Evolutionary conservation across 1,140 invertebrate genomes (phyloP).

Genomic region (Matsumurasca onukii): DNA sequence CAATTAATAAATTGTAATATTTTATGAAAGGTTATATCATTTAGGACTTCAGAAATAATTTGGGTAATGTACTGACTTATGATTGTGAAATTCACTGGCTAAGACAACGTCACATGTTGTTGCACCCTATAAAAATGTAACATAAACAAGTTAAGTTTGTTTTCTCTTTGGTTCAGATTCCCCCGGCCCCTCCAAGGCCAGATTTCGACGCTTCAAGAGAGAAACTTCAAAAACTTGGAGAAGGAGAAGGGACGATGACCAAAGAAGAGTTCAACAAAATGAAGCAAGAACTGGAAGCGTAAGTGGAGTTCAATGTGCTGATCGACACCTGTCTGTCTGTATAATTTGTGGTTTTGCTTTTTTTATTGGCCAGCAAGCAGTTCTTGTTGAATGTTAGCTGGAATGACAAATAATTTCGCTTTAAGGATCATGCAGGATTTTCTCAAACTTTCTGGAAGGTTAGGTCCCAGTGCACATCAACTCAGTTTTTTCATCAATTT

Average conservation of each 20-base stretch:
- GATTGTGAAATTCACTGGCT: background rate
- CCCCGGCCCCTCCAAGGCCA: conserved; percentile 94
- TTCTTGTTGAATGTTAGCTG: conserved; percentile 1
- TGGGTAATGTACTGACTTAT: too few relatives aligned
- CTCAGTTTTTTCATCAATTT: too few relatives aligned
- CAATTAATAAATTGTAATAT: too few relatives aligned
- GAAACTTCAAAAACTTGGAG: conserved; percentile 95
- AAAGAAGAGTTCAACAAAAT: conserved; percentile 99
- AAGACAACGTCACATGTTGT: background rate
- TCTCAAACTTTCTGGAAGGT: too few relatives aligned
- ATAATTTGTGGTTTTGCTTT: background rate
- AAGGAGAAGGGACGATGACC: conserved; percentile 98
- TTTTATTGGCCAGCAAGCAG: background rate
- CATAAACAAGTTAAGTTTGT: conserved; percentile 17
- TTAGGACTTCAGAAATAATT: too few relatives aligned
- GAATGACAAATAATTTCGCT: too few relatives aligned
- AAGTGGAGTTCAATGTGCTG: conserved; percentile 54
- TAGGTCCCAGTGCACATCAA: too few relatives aligned
- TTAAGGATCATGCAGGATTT: too few relatives aligned
- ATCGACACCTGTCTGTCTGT: background rate
- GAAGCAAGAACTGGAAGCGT: conserved; percentile 99
- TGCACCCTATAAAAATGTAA: background rate
- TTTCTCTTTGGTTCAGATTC: conserved; percentile 73
- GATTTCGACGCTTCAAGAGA: conserved; percentile 99
- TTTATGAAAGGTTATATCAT: too few relatives aligned